Evolutionary conservation across 1,140 invertebrate species (phyloP), one percentile per base, ranked within the genome.

Genomic region (Cydia pomonella): DNA sequence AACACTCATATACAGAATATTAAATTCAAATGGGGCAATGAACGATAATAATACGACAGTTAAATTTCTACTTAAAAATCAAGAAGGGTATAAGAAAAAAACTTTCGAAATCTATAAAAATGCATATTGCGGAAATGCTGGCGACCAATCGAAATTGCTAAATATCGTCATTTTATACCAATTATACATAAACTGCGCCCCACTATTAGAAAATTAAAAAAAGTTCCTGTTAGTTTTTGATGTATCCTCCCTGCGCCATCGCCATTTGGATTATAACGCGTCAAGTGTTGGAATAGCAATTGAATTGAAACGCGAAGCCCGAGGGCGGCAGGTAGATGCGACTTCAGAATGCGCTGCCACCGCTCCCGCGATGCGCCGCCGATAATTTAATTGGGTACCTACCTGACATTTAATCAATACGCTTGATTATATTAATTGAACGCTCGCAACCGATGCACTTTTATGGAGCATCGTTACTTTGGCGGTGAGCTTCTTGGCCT

Each of bases 341-440:
- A 78, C 79, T 59, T 82, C 76, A 78, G 77, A 82, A 80, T 79
- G 77, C 82, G 76, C 64, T 81, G 72, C 77, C 77, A 77, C 83
- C 75, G 76, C 77, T 79, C 77, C 76, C 76, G 63, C 74, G 76
- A 79, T 77, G 64, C 74, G 53, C 74, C 77, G 77, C 75, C 82
- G 83, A 85, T 87, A 86, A 87, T 88, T 85, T 89, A 88, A 89
- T 89, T 88, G 87, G 84, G 80, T 85, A 84, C 80, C 80, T 85
- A 84, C 80, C 80, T 89, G 86, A 88, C 82, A 87, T 91, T 89
- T 88, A 89, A 89, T 89, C 88, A 89, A 90, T 88, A 87, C 80
- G 76, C 72, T 84, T 87, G 83, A 89, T 87, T 87, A 88, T 88
- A 87, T 91, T 90, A 88, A 91, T 88, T 86, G 84, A 85, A 84